Evolutionary conservation across 1,140 invertebrate species (phyloP).

Genomic region (Hyles euphorbiae): DNA sequence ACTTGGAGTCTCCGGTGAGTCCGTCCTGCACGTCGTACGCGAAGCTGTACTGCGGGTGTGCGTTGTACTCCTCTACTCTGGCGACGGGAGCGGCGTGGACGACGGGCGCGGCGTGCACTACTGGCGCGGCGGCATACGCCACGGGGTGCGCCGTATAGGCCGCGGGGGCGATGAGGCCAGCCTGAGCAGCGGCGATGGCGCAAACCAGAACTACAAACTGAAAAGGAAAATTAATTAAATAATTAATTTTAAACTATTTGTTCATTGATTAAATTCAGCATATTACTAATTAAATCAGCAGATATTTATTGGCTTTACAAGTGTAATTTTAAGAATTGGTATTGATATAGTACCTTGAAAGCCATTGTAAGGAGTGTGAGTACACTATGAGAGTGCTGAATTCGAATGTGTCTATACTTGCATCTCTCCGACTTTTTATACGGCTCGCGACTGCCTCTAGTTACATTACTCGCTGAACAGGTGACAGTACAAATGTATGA

Average conservation of each 20-base stretch:
- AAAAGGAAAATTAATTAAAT: constrained; percentile 19
- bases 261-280: too few species aligned
- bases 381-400: constrained; percentile 48
- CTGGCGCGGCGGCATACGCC: constrained; percentile 24
- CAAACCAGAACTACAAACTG: constrained; percentile 54
- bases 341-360: constrained; percentile 46
- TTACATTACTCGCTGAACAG: constrained; percentile 29
- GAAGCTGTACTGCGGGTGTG: constrained; percentile 78
- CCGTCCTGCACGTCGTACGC: constrained; percentile 79
- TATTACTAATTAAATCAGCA: too few species aligned
- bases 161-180: constrained; percentile 42
- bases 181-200: constrained; percentile 47
- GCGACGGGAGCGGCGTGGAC: constrained; percentile 31
- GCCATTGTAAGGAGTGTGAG: constrained; percentile 53
- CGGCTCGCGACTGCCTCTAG: constrained; percentile 30
- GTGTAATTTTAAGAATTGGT: too few species aligned
- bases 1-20: constrained; percentile 80
- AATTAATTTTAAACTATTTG: too few species aligned
- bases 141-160: constrained; percentile 32
- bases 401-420: constrained; percentile 54
- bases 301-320: too few species aligned
- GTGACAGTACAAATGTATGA: too few species aligned
- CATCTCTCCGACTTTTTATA: constrained; percentile 52
- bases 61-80: constrained; percentile 49
- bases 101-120: constrained; percentile 33